Evolutionary conservation across 2,888 invertebrate genomes (phyloP).

Genomic region (Trisateles emortualis): DNA sequence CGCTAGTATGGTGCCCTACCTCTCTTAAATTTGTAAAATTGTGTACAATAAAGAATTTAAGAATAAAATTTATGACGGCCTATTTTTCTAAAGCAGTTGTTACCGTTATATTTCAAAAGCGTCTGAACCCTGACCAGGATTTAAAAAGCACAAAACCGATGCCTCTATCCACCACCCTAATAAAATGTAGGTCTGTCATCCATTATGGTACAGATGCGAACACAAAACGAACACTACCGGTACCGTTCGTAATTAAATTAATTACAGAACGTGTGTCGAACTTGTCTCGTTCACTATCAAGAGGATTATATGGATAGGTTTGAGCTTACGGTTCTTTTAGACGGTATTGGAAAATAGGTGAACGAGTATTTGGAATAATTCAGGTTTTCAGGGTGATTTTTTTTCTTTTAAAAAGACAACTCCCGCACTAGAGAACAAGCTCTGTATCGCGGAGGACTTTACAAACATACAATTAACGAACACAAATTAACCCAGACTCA

Average conservation of each 20-base stretch:
- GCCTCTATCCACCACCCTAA: not conserved
- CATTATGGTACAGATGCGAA: conserved; percentile 7
- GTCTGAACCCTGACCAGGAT: not conserved
- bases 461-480: no score
- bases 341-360: not conserved
- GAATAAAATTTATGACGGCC: no score
- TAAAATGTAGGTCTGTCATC: conserved; percentile 3
- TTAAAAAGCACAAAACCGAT: not conserved
- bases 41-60: no score
- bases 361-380: no score
- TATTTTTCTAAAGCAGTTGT: no score
- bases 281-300: conserved; percentile 1
- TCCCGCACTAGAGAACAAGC: no score
- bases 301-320: not conserved
- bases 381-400: no score
- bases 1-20: no score
- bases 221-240: conserved; percentile 22
- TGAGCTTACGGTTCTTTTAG: not conserved
- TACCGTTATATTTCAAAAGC: not conserved
- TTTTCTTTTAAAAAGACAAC: no score
- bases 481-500: no score
- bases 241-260: conserved; percentile 36
- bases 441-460: no score
- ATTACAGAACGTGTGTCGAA: conserved; percentile 25
- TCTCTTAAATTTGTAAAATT: no score